Evolutionary conservation across 1,140 invertebrate genomes (phyloP), one percentile per base, ranked within the genome.

Genomic region (Agrilus planipennis): DNA sequence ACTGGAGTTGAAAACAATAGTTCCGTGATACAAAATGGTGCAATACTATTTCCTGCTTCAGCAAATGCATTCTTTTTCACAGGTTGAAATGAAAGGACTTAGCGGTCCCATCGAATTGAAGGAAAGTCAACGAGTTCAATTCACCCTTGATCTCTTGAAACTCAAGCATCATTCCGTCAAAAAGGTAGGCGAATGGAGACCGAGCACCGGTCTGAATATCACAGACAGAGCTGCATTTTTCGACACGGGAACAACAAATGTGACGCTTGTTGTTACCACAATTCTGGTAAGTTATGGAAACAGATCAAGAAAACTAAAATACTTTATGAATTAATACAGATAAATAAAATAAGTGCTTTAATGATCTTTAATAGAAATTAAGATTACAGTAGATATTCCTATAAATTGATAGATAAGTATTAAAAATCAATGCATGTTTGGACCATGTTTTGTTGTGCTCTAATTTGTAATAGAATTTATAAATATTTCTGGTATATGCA

Each of bases 251-350:
- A 73, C 76, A 1, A 79, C 79, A 11, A 94, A 95, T 65, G 87
- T 90, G 34, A 94, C 89, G 0, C 70, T 96, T 2, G 73, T 78
- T 37, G 83, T 88, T 14, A 90, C 92, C 51, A 94, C 90, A 10
- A 80, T 89, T 60, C 75, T 87, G 72, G 89, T 91, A 67, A 65
- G 63, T 51, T 25, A 7, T 25, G n/a, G 6, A 25, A 25, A 25
- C 23, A 25, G 23, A 25, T 25, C n/a, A 7, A n/a, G n/a, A 25
- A 7, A 25, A 25, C 23, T n/a, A 25, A 25, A 25, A 25, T n/a
- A n/a, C 23, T 7, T 25, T 25, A n/a, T n/a, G n/a, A n/a, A n/a
- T 18, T 41, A 5, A 12, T 21, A 15, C 27, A 29, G 25, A 5
- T 30, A 16, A 29, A 28, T 35, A 16, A 11, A 20, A 20, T 37